Conservation (phyloP, 1,140 invertebrate species). For the Lethocerus indicus region DNA sequence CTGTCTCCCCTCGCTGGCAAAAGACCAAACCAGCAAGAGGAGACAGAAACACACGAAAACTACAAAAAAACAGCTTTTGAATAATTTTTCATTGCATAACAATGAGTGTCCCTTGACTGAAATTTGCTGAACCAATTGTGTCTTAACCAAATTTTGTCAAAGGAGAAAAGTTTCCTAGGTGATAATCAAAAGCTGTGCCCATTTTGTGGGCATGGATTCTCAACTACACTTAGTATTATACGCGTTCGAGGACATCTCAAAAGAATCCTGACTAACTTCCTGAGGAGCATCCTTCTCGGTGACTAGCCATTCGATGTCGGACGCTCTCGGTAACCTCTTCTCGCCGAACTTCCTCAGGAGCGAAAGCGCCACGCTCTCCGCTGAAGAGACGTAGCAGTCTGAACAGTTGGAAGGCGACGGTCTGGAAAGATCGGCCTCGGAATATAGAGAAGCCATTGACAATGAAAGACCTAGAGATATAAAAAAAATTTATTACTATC, state of each 20-base stretch:
- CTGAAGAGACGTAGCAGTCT: constrained; percentile 32
- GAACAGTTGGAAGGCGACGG: not conserved
- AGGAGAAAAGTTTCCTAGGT: not conserved
- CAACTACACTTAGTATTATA: not conserved
- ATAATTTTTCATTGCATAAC: not conserved
- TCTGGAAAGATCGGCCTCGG: constrained; percentile 32
- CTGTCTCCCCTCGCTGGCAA: too few relatives aligned
- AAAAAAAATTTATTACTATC: too few relatives aligned
- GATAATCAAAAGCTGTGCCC: not conserved
- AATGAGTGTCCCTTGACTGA: not conserved
- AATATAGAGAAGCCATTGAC: constrained; percentile 44
- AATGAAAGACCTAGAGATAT: constrained; percentile 32
- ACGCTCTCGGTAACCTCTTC: constrained; percentile 56
- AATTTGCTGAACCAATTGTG: not conserved
- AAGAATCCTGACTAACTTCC: constrained; percentile 26
- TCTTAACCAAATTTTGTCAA: not conserved
- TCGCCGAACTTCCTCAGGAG: constrained; percentile 60
- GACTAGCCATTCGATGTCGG: constrained; percentile 68
- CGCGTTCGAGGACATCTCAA: not conserved
- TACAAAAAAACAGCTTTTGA: too few relatives aligned
- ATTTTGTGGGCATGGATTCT: not conserved
- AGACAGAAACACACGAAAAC: too few relatives aligned
- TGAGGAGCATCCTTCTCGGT: constrained; percentile 65
- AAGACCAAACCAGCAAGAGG: too few relatives aligned
- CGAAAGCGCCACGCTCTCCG: constrained; percentile 62